Evolutionary conservation across 2,797 vertebrate species (phyloP).

Genomic region (Ctenochaetus hawaiiensis): DNA sequence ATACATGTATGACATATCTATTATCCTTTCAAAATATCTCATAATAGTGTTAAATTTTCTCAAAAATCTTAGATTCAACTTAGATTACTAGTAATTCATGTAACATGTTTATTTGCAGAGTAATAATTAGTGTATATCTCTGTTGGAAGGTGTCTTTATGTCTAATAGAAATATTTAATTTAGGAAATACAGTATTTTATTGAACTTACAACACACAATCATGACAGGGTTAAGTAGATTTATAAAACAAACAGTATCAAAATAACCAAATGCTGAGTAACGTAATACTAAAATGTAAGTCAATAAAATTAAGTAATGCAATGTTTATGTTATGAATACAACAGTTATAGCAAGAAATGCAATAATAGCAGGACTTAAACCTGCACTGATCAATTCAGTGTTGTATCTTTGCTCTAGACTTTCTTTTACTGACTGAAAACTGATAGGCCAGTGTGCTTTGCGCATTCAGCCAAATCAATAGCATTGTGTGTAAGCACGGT

Average conservation of each 20-base stretch:
- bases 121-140: too few relatives aligned
- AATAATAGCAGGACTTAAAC: slow-evolving; percentile 5
- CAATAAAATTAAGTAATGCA: background rate
- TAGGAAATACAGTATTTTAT: too few relatives aligned
- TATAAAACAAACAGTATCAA: background rate
- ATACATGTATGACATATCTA: background rate
- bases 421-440: slow-evolving; percentile 19
- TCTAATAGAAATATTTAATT: too few relatives aligned
- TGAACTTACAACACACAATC: background rate
- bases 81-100: too few relatives aligned
- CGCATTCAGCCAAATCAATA: slow-evolving; percentile 35
- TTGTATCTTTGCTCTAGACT: slow-evolving; percentile 15
- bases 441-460: slow-evolving; percentile 12
- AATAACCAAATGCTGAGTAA: background rate
- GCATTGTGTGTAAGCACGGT: background rate
- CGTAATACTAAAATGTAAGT: background rate
- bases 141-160: too few relatives aligned
- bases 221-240: background rate
- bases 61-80: too few relatives aligned
- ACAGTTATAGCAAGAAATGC: background rate
- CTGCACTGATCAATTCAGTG: slow-evolving; percentile 9
- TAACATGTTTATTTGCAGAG: too few relatives aligned
- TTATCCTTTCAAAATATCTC: too few relatives aligned
- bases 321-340: slow-evolving; percentile 2
- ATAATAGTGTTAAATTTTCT: too few relatives aligned